Conservation (phyloP, 1,140 invertebrate genomes). For the Eriosoma lanigerum region DNA sequence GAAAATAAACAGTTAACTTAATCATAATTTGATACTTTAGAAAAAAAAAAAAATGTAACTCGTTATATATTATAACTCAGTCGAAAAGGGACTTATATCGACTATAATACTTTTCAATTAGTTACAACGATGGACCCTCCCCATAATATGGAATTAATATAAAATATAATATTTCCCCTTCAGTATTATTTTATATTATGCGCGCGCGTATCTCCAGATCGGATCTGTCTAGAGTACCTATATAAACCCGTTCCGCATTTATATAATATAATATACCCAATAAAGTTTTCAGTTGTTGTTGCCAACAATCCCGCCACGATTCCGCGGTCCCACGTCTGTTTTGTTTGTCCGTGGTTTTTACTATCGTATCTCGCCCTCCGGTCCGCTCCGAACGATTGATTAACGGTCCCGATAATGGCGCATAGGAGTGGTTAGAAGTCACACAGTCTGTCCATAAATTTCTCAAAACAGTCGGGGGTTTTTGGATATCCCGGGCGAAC, state of each 20-base stretch:
- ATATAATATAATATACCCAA: background rate
- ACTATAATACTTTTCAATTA: too few relatives aligned
- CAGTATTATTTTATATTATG: too few relatives aligned
- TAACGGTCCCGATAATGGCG: conserved; percentile 41
- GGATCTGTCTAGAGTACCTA: background rate
- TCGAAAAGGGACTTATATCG: too few relatives aligned
- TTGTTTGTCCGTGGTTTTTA: conserved; percentile 48
- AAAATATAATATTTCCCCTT: too few relatives aligned
- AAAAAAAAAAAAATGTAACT: too few relatives aligned
- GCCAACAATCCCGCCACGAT: conserved; percentile 7
- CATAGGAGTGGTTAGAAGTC: conserved; percentile 34
- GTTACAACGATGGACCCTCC: too few relatives aligned
- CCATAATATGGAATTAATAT: too few relatives aligned
- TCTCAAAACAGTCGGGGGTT: conserved; percentile 22
- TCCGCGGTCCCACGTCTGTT: background rate
- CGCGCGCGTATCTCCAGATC: background rate
- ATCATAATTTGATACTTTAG: too few relatives aligned
- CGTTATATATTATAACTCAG: too few relatives aligned
- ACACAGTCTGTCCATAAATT: conserved; percentile 47
- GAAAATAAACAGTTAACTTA: too few relatives aligned
- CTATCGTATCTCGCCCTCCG: background rate
- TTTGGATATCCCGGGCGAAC: conserved; percentile 33
- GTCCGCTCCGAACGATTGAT: conserved; percentile 22
- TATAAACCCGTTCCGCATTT: background rate
- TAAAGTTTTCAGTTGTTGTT: conserved; percentile 42